Conservation (phyloP, 2,888 invertebrate species). For the Patella caerulea region DNA sequence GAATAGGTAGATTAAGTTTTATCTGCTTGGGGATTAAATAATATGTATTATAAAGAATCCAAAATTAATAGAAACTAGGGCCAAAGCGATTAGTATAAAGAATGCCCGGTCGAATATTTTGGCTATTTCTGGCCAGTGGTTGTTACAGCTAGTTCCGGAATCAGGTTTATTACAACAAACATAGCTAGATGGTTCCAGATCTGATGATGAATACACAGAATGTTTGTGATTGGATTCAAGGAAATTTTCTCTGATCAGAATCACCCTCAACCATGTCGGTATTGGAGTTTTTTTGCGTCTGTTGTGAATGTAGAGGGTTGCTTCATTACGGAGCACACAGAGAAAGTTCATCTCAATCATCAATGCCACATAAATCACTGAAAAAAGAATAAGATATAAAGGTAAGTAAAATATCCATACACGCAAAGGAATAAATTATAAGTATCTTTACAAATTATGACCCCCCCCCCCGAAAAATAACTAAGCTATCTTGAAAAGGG, state of each 20-base stretch:
- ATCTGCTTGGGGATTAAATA: too few relatives aligned
- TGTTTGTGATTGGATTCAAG: too few relatives aligned
- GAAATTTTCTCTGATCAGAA: too few relatives aligned
- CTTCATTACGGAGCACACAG: not conserved
- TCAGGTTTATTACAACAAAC: too few relatives aligned
- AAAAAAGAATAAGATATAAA: not conserved
- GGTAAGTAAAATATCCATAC: too few relatives aligned
- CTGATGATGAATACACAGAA: too few relatives aligned
- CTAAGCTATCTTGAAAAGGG: too few relatives aligned
- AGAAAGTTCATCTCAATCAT: slow-evolving; percentile 3
- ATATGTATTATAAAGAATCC: not conserved
- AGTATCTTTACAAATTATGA: too few relatives aligned
- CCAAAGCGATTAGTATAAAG: not conserved
- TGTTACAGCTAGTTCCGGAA: not conserved
- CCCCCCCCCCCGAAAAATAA: too few relatives aligned
- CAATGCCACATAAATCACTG: not conserved
- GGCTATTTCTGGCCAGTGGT: not conserved
- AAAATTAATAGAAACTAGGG: not conserved
- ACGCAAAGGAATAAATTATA: too few relatives aligned
- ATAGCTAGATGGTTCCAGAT: too few relatives aligned
- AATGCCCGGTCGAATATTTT: not conserved
- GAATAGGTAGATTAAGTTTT: too few relatives aligned
- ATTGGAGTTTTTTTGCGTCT: not conserved
- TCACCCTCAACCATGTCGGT: not conserved
- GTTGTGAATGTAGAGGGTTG: not conserved